Conservation (phyloP, 2,888 invertebrate species). For the Rhorus exstirpatorius region DNA sequence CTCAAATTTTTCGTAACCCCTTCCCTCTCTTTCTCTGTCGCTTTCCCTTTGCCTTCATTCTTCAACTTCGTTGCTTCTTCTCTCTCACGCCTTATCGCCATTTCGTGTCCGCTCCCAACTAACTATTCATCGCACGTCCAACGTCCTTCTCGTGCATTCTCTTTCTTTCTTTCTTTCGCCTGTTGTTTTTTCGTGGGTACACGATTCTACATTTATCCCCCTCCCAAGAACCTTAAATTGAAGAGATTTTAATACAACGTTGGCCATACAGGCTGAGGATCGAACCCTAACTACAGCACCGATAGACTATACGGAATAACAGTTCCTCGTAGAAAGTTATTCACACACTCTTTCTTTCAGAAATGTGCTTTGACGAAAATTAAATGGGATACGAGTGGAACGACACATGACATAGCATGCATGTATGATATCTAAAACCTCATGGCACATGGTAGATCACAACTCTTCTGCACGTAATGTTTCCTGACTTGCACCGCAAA, state of each 20-base stretch:
- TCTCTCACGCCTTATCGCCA: slow-evolving; percentile 22
- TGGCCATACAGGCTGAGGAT: not conserved
- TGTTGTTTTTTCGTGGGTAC: slow-evolving; percentile 1
- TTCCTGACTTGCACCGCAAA: not conserved
- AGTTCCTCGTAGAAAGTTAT: not conserved
- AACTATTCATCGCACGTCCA: slow-evolving; percentile 63
- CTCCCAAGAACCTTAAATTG: slow-evolving; percentile 1
- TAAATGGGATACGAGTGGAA: slow-evolving; percentile 39
- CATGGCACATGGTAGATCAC: slow-evolving; percentile 1
- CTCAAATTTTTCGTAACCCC: slow-evolving; percentile 63
- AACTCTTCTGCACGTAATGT: not conserved
- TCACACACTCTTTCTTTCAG: too few species aligned
- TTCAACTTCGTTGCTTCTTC: slow-evolving; percentile 31
- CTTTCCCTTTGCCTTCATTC: slow-evolving; percentile 12
- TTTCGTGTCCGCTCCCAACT: slow-evolving; percentile 34
- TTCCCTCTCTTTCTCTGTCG: slow-evolving; percentile 32
- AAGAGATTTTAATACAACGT: slow-evolving; percentile 21
- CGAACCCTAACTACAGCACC: not conserved
- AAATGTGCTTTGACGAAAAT: slow-evolving; percentile 14
- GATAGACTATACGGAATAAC: not conserved
- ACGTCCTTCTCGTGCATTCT: slow-evolving; percentile 31
- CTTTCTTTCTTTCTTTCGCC: slow-evolving; percentile 42
- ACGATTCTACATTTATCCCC: slow-evolving; percentile 34
- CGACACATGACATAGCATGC: not conserved
- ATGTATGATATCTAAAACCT: slow-evolving; percentile 11